A percentile compares a stretch with the other conserved stretches of the same genome.
Evolutionary conservation across 2,888 invertebrate genomes (phyloP).

Genomic region (Apotomis capreana): DNA sequence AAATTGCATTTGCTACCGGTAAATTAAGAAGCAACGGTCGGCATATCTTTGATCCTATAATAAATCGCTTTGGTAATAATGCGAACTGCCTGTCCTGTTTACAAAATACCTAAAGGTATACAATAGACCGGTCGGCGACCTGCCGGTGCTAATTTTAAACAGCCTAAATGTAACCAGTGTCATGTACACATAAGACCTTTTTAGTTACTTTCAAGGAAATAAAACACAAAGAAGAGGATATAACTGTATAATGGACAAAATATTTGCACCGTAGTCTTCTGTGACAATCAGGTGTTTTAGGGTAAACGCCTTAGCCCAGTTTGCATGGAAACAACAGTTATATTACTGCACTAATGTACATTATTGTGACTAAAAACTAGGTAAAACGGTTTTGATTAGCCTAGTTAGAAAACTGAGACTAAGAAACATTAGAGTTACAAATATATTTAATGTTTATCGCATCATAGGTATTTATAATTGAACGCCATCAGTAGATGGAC

Average conservation of each 20-base stretch:
- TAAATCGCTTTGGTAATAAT: constrained; percentile 19
- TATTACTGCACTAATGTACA: constrained; percentile 18
- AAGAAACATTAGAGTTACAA: no score
- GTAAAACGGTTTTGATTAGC: constrained; percentile 14
- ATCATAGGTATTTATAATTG: no score
- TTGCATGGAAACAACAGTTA: constrained; percentile 26
- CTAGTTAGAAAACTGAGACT: constrained; percentile 9
- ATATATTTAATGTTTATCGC: no score
- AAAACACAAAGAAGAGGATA: constrained; percentile 58
- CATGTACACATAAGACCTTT: constrained; percentile 14
- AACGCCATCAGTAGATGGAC: no score
- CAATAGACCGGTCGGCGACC: constrained; percentile 47
- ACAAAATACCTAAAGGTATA: constrained; percentile 48
- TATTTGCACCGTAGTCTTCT: constrained; percentile 58
- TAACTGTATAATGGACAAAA: constrained; percentile 57
- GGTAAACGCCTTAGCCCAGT: constrained; percentile 25
- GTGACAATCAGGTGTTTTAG: constrained; percentile 31
- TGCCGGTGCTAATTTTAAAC: constrained; percentile 2
- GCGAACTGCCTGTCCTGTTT: constrained; percentile 44
- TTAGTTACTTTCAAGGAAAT: constrained; percentile 33
- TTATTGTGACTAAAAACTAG: constrained; percentile 17
- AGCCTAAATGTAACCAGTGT: not conserved
- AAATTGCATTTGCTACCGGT: not conserved
- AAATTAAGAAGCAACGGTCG: constrained; percentile 9
- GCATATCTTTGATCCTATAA: constrained; percentile 30